Evolutionary conservation across 2,113 vertebrate species (phyloP).

Genomic region (Amblyornis subalaris): DNA sequence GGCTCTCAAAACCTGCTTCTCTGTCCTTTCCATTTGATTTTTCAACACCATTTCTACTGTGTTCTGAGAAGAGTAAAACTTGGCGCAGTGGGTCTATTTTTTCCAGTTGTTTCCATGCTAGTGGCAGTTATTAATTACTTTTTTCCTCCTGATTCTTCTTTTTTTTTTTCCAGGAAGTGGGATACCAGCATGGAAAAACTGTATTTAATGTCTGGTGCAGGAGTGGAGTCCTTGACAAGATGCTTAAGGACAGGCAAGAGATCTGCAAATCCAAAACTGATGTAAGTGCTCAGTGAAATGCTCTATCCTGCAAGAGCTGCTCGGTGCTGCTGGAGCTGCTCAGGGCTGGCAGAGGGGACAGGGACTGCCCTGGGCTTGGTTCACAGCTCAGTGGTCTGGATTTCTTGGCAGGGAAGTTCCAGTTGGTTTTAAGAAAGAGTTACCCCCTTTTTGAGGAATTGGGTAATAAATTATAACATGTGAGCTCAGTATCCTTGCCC

Average conservation of each 20-base stretch:
- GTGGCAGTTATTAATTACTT: neutral
- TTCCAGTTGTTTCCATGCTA: neutral
- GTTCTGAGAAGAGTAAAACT: neutral
- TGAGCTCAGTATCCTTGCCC: neutral
- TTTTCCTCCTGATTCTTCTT: neutral
- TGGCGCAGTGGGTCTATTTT: fast-evolving
- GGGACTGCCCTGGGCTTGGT: fast-evolving
- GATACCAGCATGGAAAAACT: conserved; percentile 88
- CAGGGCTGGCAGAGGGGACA: neutral
- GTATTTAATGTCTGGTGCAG: conserved; percentile 89
- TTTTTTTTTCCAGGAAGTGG: conserved; percentile 80
- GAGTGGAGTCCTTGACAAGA: conserved; percentile 86
- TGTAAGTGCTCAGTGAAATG: conserved; percentile 67
- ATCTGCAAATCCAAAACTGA: conserved; percentile 80
- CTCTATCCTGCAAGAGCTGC: neutral
- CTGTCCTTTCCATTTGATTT: neutral
- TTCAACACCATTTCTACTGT: neutral
- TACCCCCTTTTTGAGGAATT: neutral
- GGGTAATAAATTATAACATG: neutral
- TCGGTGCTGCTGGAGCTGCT: neutral
- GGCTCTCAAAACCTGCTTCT: neutral
- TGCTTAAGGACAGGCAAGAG: conserved; percentile 87
- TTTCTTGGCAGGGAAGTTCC: neutral
- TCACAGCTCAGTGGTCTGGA: neutral
- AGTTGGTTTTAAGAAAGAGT: neutral